Evolutionary conservation across 2,888 invertebrate genomes (phyloP).

Genomic region (Morinoia aosen): DNA sequence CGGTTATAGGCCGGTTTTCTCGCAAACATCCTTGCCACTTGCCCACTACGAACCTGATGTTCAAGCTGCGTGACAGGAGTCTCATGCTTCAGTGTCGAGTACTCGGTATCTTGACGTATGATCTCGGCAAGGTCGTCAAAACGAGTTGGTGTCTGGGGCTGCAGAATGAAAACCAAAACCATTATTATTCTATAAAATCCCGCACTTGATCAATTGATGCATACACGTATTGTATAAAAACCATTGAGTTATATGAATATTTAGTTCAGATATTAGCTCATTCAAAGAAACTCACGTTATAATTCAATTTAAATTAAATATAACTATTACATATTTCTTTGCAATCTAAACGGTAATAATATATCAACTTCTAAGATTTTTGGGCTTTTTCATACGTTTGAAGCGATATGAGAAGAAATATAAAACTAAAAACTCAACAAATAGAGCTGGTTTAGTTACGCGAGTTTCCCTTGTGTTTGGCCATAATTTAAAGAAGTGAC

Average conservation of each 20-base stretch:
- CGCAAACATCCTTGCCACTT: no score
- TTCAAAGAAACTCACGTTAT: not conserved
- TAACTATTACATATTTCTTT: not conserved
- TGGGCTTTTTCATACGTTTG: no score
- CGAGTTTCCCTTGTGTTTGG: no score
- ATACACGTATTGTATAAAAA: not conserved
- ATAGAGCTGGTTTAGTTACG: no score
- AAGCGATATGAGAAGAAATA: no score
- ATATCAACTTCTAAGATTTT: no score
- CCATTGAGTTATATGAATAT: not conserved
- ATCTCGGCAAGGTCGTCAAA: slow-evolving; percentile 89
- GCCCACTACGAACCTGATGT: slow-evolving; percentile 24
- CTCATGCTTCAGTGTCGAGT: slow-evolving; percentile 58
- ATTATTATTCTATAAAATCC: no score
- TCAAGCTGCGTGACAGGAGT: slow-evolving; percentile 57
- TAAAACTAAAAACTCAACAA: no score
- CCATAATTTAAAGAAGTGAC: no score
- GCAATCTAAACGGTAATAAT: no score
- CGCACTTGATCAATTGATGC: not conserved
- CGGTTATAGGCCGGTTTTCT: not conserved
- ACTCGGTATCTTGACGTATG: slow-evolving; percentile 80
- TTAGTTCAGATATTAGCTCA: not conserved
- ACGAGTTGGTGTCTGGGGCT: slow-evolving; percentile 80
- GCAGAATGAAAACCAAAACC: slow-evolving; percentile 54
- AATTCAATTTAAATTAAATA: not conserved